Conservation (phyloP, 2,888 invertebrate species). For the Tachina fera region DNA sequence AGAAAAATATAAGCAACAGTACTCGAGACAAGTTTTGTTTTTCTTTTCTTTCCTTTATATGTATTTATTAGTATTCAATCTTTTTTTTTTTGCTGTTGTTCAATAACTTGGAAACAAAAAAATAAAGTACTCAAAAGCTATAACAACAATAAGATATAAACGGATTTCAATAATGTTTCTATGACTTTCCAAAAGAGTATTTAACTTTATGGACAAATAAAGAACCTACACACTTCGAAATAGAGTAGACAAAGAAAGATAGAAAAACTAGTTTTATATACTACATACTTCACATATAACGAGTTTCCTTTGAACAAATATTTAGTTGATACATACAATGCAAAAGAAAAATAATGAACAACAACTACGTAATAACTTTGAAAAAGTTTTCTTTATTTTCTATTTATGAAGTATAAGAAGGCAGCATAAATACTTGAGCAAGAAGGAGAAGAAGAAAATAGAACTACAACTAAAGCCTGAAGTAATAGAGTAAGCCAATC, state of each 20-base stretch:
- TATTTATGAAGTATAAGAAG: conserved; percentile 23
- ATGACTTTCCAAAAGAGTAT: conserved; percentile 57
- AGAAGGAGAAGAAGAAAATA: conserved; percentile 4
- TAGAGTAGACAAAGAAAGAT: not conserved
- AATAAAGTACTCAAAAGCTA: conserved; percentile 27
- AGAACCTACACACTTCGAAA: conserved; percentile 13
- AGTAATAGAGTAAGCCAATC: conserved; percentile 51
- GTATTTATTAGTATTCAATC: not conserved
- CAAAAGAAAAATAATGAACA: conserved; percentile 20
- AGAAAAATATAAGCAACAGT: conserved; percentile 32
- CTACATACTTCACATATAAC: conserved; percentile 12
- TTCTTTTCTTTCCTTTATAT: not conserved
- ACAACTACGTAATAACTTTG: conserved; percentile 50
- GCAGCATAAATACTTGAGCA: not conserved
- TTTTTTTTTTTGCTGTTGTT: conserved; percentile 17
- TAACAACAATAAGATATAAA: conserved; percentile 53
- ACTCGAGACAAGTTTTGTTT: conserved; percentile 44
- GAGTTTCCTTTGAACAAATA: conserved; percentile 34
- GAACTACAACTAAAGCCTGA: conserved; percentile 24
- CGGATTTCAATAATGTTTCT: conserved; percentile 59
- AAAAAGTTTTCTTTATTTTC: conserved; percentile 49
- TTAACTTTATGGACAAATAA: conserved; percentile 62
- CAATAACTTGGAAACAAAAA: conserved; percentile 49
- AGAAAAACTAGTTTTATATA: not conserved
- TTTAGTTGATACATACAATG: conserved; percentile 22